These are phyloP conservation scores for Tetrapedia diversipes DNA, from an alignment of 2,888 invertebrate species.

Conservation along the genomic window DNA sequence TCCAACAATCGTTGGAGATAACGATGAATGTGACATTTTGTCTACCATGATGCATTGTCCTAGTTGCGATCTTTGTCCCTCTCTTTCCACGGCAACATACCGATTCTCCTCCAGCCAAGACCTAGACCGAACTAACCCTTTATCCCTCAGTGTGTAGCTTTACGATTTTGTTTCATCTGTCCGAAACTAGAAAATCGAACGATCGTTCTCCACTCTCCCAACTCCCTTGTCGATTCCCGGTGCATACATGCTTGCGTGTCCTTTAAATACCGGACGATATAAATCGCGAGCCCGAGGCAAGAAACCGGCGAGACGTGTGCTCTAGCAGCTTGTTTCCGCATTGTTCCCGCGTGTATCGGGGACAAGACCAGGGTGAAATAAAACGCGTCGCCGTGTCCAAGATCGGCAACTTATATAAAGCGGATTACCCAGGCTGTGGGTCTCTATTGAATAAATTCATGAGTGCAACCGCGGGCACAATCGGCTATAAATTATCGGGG, in stretches of 20 bases:
- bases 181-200: too few species aligned
- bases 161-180: too few species aligned
- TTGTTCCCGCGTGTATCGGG: constrained; percentile 44
- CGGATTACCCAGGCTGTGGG: constrained; percentile 45
- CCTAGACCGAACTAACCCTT: too few species aligned
- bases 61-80: too few species aligned
- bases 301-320: constrained; percentile 7
- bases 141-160: too few species aligned
- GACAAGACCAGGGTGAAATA: constrained; percentile 33
- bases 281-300: constrained; percentile 12
- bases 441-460: constrained; percentile 67
- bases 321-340: constrained; percentile 44
- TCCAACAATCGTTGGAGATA: too few species aligned
- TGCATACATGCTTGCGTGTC: neutral
- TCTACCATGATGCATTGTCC: too few species aligned
- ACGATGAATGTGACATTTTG: too few species aligned
- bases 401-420: constrained; percentile 56
- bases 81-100: too few species aligned
- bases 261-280: constrained; percentile 32
- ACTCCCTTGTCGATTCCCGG: neutral
- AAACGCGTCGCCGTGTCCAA: constrained; percentile 43
- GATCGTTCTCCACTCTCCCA: too few species aligned
- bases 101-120: too few species aligned
- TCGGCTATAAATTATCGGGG: constrained; percentile 64
- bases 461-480: constrained; percentile 61